Conservation (phyloP, 1,140 invertebrate species). For the Aphelinus atriplicis region DNA sequence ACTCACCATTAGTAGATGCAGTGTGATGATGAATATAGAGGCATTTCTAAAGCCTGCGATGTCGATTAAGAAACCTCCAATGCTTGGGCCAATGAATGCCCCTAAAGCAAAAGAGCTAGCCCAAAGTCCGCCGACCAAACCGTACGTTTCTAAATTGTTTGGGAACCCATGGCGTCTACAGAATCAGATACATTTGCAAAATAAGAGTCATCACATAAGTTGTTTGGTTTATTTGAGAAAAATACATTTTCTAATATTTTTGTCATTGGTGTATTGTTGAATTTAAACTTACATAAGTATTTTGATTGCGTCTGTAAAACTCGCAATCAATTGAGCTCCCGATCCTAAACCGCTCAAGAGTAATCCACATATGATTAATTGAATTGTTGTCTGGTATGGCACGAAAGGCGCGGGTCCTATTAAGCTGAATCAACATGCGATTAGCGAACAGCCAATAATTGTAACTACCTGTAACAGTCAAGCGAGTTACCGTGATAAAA, state of each 20-base stretch:
- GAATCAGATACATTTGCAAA: background rate
- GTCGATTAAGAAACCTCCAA: slow-evolving; percentile 81
- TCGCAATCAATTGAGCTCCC: slow-evolving; percentile 83
- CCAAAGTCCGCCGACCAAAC: slow-evolving; percentile 85
- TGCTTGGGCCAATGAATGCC: slow-evolving; percentile 84
- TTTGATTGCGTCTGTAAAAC: slow-evolving; percentile 80
- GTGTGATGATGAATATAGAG: slow-evolving; percentile 76
- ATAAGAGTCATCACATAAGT: background rate
- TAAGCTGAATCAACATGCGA: slow-evolving; percentile 75
- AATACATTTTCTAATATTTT: background rate
- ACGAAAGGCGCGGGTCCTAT: slow-evolving; percentile 82
- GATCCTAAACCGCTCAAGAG: slow-evolving; percentile 82
- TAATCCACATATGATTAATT: slow-evolving; percentile 75
- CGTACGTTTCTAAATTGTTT: slow-evolving; percentile 84
- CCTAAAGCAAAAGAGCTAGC: slow-evolving; percentile 86
- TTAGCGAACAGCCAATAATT: slow-evolving; percentile 73
- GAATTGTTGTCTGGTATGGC: slow-evolving; percentile 72
- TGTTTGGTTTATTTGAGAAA: background rate
- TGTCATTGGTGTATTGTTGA: no score
- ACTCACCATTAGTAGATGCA: slow-evolving; percentile 75
- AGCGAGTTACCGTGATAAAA: no score
- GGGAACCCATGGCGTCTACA: slow-evolving; percentile 77
- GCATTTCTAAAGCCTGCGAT: slow-evolving; percentile 76
- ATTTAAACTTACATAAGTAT: slow-evolving; percentile 74
- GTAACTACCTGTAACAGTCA: slow-evolving; percentile 65